Base-by-base conservation (phyloP, 2,888 invertebrate species). In the Pyrocoelia pectoralis region DNA sequence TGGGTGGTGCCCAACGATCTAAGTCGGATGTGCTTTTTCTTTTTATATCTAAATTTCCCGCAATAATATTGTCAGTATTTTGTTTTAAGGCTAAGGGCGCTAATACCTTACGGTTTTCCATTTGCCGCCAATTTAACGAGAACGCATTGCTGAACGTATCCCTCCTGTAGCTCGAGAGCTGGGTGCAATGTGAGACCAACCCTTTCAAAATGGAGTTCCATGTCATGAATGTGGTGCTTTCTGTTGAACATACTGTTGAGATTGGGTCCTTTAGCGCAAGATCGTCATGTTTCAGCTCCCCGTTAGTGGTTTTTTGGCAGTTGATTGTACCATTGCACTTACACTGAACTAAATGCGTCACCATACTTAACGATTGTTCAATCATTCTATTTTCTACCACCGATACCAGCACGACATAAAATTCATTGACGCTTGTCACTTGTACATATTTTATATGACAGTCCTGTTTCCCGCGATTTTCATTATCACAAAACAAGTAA, bases 331-430 rank as follows among this genome's bases (percentile, higher is more conserved):
- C 38, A 33, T 56, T 46, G 49, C 61, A 51, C 46, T 68, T 66
- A 69, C 65, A 67, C 51, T 66, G 67, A 57, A 72, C 69, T 59
- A 73, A 65, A 63, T 67, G 62, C 41, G 67, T 60, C 48, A 74
- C 69, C 60, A 74, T 68, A 19, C 60, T 65, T 66, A 73, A 51
- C 33, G 59, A 49, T 10, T 43, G 46, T 53, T 46, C 63, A 38
- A 18, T 66, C 70, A 71, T 70, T 49, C 58, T 68, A 19, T 50
- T 58, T 24, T 24, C 24, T 24, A 24, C 3, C 40, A 17, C 46
- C 15, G 33, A 43, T 38, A 18, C n/a, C 24, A 24, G 6, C 50
- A 49, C 57, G 18, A 67, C 67, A n/a, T n/a, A 59, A 68, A 55
- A 13, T 41, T 40, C 49, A 56, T 49, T 50, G 56, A 50, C 56